Base-by-base conservation (phyloP, 2,797 vertebrate genomes). In the Gymnothorax javanicus region DNA sequence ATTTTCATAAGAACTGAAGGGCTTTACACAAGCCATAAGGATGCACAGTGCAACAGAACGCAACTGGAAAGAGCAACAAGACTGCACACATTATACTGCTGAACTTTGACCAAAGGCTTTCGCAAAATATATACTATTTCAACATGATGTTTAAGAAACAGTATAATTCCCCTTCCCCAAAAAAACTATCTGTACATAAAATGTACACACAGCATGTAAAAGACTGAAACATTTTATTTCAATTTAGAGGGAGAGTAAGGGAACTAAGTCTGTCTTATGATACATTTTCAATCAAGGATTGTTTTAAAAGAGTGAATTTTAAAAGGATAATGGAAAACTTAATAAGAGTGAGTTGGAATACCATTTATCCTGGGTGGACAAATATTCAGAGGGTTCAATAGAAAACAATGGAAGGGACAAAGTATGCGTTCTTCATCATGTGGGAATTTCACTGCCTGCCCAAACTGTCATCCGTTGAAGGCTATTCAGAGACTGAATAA, bases 391-490 rank as follows among this genome's bases (percentile, higher is more conserved):
- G 54, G 77, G 50, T 81, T 56, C 50, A 81, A 56, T 43, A 77
- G 43, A 60, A 60, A 67, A 67, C 4, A 62, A 27, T 6, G 77
- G 52, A 81, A 81, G 4, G n/a, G 50, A 56, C 20, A 2, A 77
- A 67, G 52, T 52, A 54, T 81, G 52, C 3, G n/a, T 7, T 20
- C 17, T 81, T 3, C 56, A 8, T 25, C 77, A 50, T 54, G 77
- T 81, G 77, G 23, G 77, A 81, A 56, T 81, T 56, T 75, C 71
- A 27, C 27, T 33, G 33, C 13, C 75, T 13, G 11, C 17, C 11
- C 50, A 81, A 15, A 13, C 56, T 58, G 57, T 83, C 82, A 83
- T 83, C 56, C 25, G 25, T 57, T 83, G 82, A 60, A 15, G 56
- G 56, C 23, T 27, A 27, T 83, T 83, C 56, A 83, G 56, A 27